Conservation (phyloP, 2,888 invertebrate species). For the Troides aeacus region DNA sequence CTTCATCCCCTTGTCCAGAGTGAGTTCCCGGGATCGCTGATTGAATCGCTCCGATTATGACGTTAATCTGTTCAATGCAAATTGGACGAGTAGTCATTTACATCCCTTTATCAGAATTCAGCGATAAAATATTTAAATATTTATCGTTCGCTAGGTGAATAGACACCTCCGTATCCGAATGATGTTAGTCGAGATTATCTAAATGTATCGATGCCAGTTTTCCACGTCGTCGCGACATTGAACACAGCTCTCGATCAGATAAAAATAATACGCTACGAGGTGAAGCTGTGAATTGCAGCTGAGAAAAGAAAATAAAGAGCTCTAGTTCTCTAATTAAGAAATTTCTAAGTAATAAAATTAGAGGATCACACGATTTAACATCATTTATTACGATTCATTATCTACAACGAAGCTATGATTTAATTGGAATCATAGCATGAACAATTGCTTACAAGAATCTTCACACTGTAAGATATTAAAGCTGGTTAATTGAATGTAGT, state of each 20-base stretch:
- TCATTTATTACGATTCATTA: background rate
- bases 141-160: conserved; percentile 57
- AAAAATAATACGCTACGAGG: background rate
- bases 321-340: background rate
- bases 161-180: conserved; percentile 40
- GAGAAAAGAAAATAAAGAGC: background rate
- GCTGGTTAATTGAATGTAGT: conserved; percentile 54
- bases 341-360: background rate
- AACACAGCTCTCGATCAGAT: conserved; percentile 4
- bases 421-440: conserved; percentile 1
- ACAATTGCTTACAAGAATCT: conserved; percentile 29
- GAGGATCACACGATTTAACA: background rate
- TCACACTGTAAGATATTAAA: conserved; percentile 39
- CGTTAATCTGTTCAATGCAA: conserved; percentile 80
- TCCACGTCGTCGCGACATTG: conserved; percentile 15
- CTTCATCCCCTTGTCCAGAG: conserved; percentile 51
- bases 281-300: background rate
- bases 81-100: conserved; percentile 77
- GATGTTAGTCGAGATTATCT: conserved; percentile 25
- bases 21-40: conserved; percentile 69
- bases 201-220: conserved; percentile 16
- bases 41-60: conserved; percentile 79
- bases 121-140: conserved; percentile 74
- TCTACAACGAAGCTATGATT: background rate
- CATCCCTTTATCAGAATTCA: conserved; percentile 74